Conservation (phyloP, 2,113 vertebrate species). For the Gnathochromis pfefferi region DNA sequence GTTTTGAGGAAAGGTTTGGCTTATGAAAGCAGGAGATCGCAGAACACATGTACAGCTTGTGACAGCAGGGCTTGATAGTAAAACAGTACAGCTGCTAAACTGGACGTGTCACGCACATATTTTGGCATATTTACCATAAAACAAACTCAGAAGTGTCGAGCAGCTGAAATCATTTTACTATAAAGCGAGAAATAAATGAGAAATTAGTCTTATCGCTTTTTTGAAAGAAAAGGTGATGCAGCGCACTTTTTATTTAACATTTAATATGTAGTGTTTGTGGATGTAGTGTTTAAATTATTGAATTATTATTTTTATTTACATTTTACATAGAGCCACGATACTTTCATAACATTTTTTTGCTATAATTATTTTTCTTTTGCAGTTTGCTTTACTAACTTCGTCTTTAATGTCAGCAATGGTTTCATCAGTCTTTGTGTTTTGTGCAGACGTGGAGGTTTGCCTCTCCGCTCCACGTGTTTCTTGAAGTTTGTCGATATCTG, state of each 20-base stretch:
- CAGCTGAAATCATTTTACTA: not conserved
- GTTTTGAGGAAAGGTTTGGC: not conserved
- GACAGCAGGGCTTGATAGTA: not conserved
- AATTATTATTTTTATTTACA: not conserved
- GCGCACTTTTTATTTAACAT: not conserved
- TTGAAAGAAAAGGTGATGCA: not conserved
- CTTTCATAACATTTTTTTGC: not conserved
- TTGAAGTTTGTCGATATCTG: not conserved
- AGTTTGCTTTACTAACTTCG: not conserved
- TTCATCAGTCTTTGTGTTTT: not conserved
- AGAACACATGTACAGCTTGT: not conserved
- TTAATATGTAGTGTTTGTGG: not conserved
- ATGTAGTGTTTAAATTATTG: not conserved
- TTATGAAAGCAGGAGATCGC: not conserved
- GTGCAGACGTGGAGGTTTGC: not conserved
- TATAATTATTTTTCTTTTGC: not conserved
- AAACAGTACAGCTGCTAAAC: not conserved
- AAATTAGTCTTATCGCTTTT: not conserved
- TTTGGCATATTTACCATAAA: not conserved
- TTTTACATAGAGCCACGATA: fast-evolving
- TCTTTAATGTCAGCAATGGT: not conserved
- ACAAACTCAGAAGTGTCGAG: not conserved
- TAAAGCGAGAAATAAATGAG: not conserved
- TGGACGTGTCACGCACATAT: not conserved
- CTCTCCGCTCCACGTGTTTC: not conserved